phyloP scores from a whole-genome alignment of 2,113 vertebrate genomes.

The Percina caprodes region DNA sequence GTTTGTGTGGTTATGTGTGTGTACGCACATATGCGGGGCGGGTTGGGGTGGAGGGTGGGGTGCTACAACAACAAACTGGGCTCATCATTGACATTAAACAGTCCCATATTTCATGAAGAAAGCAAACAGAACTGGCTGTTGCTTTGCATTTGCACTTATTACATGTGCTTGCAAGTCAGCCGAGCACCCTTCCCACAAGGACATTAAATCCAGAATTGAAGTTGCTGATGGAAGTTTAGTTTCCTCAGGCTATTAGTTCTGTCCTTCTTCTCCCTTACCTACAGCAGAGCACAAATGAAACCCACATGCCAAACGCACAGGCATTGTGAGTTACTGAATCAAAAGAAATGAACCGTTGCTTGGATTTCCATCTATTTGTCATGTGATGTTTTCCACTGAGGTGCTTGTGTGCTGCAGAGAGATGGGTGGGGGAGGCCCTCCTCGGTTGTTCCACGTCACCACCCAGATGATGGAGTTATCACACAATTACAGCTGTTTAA shows the following conservation, averaged over 20 bases:
- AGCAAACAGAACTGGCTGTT: conserved; percentile 35
- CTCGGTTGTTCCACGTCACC: conserved; percentile 49
- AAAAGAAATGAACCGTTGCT: conserved; percentile 47
- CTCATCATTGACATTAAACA: conserved; percentile 77
- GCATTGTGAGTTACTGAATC: conserved; percentile 63
- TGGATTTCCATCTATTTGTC: conserved; percentile 51
- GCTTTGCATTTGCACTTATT: conserved; percentile 40
- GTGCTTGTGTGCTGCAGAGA: background rate
- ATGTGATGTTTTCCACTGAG: conserved; percentile 73
- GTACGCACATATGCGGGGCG: conserved; percentile 20
- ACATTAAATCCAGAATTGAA: conserved; percentile 44
- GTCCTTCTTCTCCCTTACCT: conserved; percentile 57
- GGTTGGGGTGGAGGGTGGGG: background rate
- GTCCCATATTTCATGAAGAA: conserved; percentile 66
- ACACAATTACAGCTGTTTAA: conserved; percentile 70
- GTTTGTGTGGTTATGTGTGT: conserved; percentile 60
- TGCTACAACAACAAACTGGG: conserved; percentile 65
- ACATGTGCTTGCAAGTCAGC: conserved; percentile 31
- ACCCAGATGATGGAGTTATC: conserved; percentile 57
- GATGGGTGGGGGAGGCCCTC: background rate
- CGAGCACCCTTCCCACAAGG: conserved; percentile 29
- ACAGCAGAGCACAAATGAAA: conserved; percentile 78
- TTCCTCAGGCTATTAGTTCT: conserved; percentile 59
- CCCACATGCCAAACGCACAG: conserved; percentile 68
- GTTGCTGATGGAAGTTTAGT: conserved; percentile 49